Conservation (phyloP, 2,113 vertebrate species). For the Carassius gibelio region DNA sequence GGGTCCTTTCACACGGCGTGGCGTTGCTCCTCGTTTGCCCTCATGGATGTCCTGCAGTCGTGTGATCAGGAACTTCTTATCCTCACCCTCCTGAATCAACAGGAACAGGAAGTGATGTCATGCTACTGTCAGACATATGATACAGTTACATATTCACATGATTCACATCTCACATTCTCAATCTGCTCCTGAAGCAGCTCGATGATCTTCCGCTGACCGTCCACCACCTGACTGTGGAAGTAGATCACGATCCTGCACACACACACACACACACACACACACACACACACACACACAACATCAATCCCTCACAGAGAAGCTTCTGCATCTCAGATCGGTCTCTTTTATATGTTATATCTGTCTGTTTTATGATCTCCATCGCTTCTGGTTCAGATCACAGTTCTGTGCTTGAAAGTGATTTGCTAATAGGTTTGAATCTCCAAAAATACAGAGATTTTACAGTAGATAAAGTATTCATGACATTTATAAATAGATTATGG, state of each 20-base stretch:
- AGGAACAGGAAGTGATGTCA: not conserved
- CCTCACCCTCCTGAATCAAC: constrained; percentile 83
- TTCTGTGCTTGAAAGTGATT: too few species aligned
- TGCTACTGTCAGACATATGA: not conserved
- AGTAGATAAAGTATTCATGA: too few species aligned
- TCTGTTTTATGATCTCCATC: too few species aligned
- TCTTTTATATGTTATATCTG: too few species aligned
- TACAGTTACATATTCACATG: not conserved
- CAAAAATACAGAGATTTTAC: too few species aligned
- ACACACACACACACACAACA: not conserved
- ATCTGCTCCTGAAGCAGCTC: constrained; percentile 86
- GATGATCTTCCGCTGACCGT: constrained; percentile 85
- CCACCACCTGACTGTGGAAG: constrained; percentile 89
- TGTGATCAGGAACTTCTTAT: constrained; percentile 88
- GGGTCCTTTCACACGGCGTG: constrained; percentile 39
- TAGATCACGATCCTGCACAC: constrained; percentile 83
- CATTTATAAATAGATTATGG: too few species aligned
- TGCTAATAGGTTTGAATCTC: too few species aligned
- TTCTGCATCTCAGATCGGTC: too few species aligned
- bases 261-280: not conserved
- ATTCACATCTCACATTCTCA: constrained; percentile 75
- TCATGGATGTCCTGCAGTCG: constrained; percentile 80
- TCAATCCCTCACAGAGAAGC: too few species aligned
- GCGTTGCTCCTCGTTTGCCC: constrained; percentile 55
- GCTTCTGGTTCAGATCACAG: too few species aligned